A percentile compares a stretch with the other conserved stretches of the same genome.
Evolutionary conservation across 2,113 vertebrate species (phyloP).

Genomic region (Peromyscus polionotus): DNA sequence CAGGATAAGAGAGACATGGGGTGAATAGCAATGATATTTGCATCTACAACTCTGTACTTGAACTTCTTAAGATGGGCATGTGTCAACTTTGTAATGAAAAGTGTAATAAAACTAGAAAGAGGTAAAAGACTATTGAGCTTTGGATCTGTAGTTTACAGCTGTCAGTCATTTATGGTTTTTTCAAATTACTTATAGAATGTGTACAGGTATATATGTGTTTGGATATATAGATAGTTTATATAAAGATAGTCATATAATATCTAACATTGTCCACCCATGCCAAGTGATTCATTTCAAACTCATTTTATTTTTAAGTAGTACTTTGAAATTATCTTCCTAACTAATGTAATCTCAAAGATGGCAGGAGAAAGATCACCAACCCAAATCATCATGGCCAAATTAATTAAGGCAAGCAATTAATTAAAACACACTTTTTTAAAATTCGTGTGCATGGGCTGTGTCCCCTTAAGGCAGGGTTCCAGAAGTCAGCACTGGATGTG

Average conservation of each 20-base stretch:
- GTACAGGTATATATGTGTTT: background rate
- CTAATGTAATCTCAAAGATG: background rate
- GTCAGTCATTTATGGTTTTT: background rate
- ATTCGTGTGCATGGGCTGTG: background rate
- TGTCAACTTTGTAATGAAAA: constrained; percentile 10
- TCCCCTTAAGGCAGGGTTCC: background rate
- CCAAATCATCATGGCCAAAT: background rate
- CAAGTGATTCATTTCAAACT: background rate
- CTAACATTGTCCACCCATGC: background rate
- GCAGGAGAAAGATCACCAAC: background rate
- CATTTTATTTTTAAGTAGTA: background rate
- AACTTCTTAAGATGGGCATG: background rate
- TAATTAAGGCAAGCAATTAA: background rate
- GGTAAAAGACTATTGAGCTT: background rate
- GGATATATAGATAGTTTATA: background rate
- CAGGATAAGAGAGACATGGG: background rate
- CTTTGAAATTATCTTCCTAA: background rate
- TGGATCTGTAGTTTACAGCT: background rate
- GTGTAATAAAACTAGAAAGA: background rate
- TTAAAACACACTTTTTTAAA: background rate
- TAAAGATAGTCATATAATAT: background rate
- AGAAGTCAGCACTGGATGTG: background rate
- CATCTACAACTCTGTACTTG: background rate
- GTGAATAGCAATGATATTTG: background rate
- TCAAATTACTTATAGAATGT: background rate